Percentiles rank a stretch among this genome's conserved stretches.
phyloP scores from a whole-genome alignment of 2,797 vertebrate genomes.

The Erithacus rubecula region DNA sequence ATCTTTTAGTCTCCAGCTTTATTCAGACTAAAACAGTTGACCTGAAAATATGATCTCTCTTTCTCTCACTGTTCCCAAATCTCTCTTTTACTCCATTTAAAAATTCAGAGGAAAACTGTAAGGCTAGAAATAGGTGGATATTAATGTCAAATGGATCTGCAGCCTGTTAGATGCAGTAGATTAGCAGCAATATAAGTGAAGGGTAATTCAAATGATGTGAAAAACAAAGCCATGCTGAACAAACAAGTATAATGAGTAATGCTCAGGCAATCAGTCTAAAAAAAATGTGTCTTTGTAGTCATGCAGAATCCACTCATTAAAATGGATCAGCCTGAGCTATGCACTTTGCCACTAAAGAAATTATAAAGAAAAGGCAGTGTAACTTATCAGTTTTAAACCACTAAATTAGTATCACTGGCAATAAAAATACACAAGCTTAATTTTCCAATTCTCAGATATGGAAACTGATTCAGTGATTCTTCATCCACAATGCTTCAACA shows the following conservation, averaged over 20 bases:
- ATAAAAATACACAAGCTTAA: neutral
- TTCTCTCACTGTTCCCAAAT: neutral
- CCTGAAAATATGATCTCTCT: neutral
- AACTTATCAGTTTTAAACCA: neutral
- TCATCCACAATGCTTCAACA: neutral
- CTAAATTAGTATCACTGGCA: neutral
- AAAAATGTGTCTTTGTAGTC: neutral
- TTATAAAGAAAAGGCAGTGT: slow-evolving; percentile 25
- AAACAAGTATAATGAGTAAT: slow-evolving; percentile 56
- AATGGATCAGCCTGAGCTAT: slow-evolving; percentile 18
- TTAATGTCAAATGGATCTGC: slow-evolving; percentile 39
- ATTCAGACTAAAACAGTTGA: neutral
- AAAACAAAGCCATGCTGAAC: slow-evolving; percentile 47
- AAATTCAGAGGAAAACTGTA: neutral
- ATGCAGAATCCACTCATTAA: slow-evolving; percentile 37
- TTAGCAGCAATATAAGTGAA: slow-evolving; percentile 47
- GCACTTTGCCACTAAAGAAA: slow-evolving; percentile 35
- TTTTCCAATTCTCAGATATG: neutral
- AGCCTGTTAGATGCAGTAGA: slow-evolving; percentile 6
- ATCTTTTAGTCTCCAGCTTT: neutral
- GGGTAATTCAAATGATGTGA: slow-evolving; percentile 51
- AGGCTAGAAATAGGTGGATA: slow-evolving; percentile 10
- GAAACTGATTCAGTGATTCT: slow-evolving; percentile 18
- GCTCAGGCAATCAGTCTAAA: slow-evolving; percentile 9
- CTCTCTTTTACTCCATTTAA: rapidly evolving